Evolutionary conservation across 2,797 vertebrate genomes (phyloP), one percentile per base, ranked within the genome.

Genomic region (Mastacembelus armatus): DNA sequence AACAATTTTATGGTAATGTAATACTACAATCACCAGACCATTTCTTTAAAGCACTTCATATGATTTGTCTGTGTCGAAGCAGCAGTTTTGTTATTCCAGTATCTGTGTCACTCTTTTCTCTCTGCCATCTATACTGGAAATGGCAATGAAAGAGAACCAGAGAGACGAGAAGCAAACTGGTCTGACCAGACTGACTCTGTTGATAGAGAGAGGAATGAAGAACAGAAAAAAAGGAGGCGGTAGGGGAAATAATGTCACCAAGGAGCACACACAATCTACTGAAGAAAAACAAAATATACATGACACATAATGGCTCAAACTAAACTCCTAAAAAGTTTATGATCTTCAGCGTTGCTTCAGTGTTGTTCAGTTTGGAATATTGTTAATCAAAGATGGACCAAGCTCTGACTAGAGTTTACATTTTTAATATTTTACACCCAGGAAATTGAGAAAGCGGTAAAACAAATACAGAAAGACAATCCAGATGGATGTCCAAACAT

Each of bases 171-270:
- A 36, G 26, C 55, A 16, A 35, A 42, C 80, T 49, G 59, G 85
- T 82, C 60, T 0, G 49, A 85, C 85, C 74, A 79, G 84, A 65
- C 18, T 15, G 60, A 81, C 78, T 85, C 56, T 79, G 44, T 69
- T 71, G 74, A 82, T 64, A 58, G 60, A 62, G 10, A 27, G 42
- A 82, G 54, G 80, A 84, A 79, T 84, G 80, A 56, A 61, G 64
- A 81, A 70, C 68, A 66, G 56, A 16, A 56, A 18, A 43, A 51
- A 59, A 21, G 54, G 16, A 68, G 12, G 9, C 73, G 30, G 35
- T 18, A 29, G 19, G 2, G 7, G 14, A 54, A 56, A 7, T 24
- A 39, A 56, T 7, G 1, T 33, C 6, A 55, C 10, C 9, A 15
- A 62, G 52, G 18, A 12, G 30, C 16, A 35, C 45, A 33, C 5